Evolutionary conservation across 2,113 vertebrate species (phyloP).

Genomic region (Sialia sialis): DNA sequence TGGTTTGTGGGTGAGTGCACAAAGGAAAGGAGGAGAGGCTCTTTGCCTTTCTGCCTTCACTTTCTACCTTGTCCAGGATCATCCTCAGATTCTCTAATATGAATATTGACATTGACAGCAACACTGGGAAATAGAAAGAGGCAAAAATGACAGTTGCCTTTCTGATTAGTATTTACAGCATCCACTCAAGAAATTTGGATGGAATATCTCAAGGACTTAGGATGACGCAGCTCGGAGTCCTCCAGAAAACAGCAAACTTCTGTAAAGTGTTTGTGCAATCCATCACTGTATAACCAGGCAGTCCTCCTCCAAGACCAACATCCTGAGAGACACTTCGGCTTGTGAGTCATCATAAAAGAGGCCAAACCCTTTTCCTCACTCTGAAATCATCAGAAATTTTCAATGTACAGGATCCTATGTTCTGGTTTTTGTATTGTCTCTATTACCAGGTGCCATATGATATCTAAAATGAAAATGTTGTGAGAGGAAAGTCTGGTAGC

Average conservation of each 20-base stretch:
- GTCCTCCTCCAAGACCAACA: not conserved
- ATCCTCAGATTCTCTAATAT: not conserved
- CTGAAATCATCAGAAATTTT: not conserved
- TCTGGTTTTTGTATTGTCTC: not conserved
- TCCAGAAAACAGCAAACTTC: not conserved
- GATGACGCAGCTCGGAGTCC: not conserved
- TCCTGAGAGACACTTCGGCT: not conserved
- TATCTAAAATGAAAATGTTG: not conserved
- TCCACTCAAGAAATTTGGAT: not conserved
- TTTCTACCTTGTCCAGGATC: not conserved
- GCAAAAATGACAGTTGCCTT: not conserved
- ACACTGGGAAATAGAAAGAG: not conserved
- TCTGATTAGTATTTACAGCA: not conserved
- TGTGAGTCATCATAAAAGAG: not conserved
- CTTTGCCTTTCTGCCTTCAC: not conserved
- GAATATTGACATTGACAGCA: not conserved
- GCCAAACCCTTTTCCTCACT: not conserved
- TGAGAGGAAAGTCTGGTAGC: not conserved
- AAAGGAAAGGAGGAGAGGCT: not conserved
- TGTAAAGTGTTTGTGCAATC: not conserved
- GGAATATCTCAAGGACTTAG: not conserved
- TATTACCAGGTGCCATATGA: not conserved
- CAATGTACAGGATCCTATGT: not conserved
- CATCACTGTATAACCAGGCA: not conserved
- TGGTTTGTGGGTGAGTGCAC: not conserved